Percentiles rank a stretch among this genome's conserved stretches.
These are phyloP conservation scores for Prolemur simus DNA, from an alignment of 2,113 vertebrate species.

Conservation along the genomic window DNA sequence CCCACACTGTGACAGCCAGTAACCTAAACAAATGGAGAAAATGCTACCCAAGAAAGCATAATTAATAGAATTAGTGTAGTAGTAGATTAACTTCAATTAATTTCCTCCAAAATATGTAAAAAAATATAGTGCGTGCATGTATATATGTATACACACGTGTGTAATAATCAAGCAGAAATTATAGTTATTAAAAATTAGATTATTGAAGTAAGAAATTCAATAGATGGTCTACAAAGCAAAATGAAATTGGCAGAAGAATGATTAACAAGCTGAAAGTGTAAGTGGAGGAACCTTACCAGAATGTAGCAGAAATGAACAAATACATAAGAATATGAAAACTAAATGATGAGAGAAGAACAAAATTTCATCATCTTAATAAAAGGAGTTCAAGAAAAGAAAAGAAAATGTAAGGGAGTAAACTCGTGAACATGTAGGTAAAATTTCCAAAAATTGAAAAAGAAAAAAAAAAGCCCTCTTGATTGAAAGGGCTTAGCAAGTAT, in stretches of 20 bases:
- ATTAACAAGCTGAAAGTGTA: not conserved
- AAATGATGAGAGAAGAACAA: not conserved
- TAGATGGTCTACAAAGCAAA: not conserved
- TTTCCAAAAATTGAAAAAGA: not conserved
- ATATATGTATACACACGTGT: not conserved
- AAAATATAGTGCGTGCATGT: not conserved
- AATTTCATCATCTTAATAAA: not conserved
- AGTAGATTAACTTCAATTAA: not conserved
- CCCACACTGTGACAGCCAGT: not conserved
- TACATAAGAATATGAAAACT: not conserved
- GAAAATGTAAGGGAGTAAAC: not conserved
- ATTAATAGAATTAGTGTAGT: not conserved
- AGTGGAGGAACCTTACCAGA: not conserved
- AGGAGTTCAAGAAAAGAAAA: not conserved
- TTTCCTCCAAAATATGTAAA: not conserved
- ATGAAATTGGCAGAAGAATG: not conserved
- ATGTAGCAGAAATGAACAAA: slow-evolving; percentile 25
- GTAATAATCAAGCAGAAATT: not conserved
- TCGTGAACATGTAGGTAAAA: not conserved
- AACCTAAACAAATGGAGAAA: not conserved
- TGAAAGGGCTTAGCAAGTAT: not conserved
- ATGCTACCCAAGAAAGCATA: not conserved
- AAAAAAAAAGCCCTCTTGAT: not conserved
- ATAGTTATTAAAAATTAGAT: not conserved
- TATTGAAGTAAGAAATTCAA: not conserved